Base-by-base conservation (phyloP, 2,113 vertebrate genomes). In the Probosciger aterrimus region DNA sequence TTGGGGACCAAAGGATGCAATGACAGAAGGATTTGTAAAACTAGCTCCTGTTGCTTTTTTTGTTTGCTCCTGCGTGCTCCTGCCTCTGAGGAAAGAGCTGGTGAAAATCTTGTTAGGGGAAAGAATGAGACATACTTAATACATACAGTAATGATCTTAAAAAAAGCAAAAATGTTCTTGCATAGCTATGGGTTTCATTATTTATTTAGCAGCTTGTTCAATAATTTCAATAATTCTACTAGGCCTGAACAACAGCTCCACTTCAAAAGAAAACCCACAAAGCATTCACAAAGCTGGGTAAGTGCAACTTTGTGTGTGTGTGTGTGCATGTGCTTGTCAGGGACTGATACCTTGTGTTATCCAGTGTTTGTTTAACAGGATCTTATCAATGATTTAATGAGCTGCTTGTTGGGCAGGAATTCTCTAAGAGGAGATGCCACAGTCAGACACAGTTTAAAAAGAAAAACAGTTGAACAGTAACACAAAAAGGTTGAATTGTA, bases 311-410 rank as follows among this genome's bases (percentile, higher is more conserved):
- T 5, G 39, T 57, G 37, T 69, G 53, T 49, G 35, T 80, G 47
- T 11, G 9, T 7, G 17, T 37, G 46, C 35, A 23, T 9, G 35
- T 47, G 24, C 62, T 63, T 89, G 70, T 90, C 50, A 65, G 65
- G 18, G 49, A 77, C 43, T 39, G 46, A 25, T 83, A 76, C 9
- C 57, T 62, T 81, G 31, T 71, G n/a, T 81, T 91, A 91, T 7
- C 25, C 65, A 63, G 33, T 60, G 43, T 83, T 85, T 90, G 52
- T 70, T 95, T 86, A 93, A 55, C 67, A 82, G 69, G 93, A 73
- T n/a, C 57, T 71, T 93, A 94, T 77, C 82, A 88, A 79, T 76
- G 92, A 90, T 90, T 95, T 95, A 92, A 97, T 90, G 76, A 97
- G 85, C 52, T 95, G 37, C 57, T 92, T 79, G 14, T 67, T 84